A percentile compares a stretch with the other conserved stretches of the same genome.
Conservation (phyloP, 2,113 vertebrate genomes). For the Dasyprocta punctata region DNA sequence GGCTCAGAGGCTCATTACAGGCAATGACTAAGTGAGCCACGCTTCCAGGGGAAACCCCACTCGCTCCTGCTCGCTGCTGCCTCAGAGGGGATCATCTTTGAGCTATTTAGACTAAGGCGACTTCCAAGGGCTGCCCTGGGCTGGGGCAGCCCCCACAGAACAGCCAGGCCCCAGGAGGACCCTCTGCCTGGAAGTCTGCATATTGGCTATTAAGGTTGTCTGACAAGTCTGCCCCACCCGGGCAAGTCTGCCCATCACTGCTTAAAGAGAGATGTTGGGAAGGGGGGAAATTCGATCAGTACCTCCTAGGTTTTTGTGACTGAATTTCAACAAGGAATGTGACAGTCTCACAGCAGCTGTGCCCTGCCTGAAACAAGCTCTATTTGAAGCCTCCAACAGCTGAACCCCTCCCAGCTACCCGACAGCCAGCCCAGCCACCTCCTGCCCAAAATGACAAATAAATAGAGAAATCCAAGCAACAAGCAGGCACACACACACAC, state of each 20-base stretch:
- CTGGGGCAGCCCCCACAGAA: neutral
- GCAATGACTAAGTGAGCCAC: constrained; percentile 76
- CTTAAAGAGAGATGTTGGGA: constrained; percentile 18
- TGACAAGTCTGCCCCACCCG: constrained; percentile 51
- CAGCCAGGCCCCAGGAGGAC: neutral
- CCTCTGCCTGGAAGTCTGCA: neutral
- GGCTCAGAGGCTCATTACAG: constrained; percentile 57
- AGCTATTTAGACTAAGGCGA: neutral
- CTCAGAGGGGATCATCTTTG: constrained; percentile 1
- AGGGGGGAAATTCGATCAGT: constrained; percentile 77
- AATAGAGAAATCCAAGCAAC: constrained; percentile 72
- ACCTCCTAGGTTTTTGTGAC: constrained; percentile 76
- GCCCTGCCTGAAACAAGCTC: constrained; percentile 78
- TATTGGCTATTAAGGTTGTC: neutral
- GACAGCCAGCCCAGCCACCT: constrained; percentile 40
- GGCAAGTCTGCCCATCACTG: neutral
- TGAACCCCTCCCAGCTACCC: constrained; percentile 71
- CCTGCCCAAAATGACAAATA: constrained; percentile 73
- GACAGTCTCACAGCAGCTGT: constrained; percentile 79
- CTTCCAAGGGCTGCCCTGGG: constrained; percentile 31
- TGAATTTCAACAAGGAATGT: constrained; percentile 80
- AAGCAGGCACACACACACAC: neutral
- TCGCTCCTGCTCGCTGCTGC: constrained; percentile 24
- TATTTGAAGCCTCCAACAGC: constrained; percentile 80
- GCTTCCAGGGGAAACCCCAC: constrained; percentile 74